These are phyloP conservation scores for Mechanitis messenoides DNA, from an alignment of 2,888 invertebrate species.

Conservation along the genomic window DNA sequence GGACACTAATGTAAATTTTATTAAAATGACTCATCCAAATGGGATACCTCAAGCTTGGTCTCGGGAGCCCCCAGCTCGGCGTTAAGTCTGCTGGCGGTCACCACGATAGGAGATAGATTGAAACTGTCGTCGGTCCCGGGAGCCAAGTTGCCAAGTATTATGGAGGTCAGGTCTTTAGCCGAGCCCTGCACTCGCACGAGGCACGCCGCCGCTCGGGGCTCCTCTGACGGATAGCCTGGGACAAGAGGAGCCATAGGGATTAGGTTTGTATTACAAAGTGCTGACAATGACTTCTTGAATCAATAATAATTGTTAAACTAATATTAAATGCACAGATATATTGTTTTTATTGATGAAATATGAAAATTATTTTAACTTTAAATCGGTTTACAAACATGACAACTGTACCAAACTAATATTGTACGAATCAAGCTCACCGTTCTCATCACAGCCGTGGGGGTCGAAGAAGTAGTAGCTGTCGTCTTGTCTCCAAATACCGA, in stretches of 20 bases:
- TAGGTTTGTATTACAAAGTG: neutral
- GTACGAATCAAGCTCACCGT: slow-evolving; percentile 49
- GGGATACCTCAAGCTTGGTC: slow-evolving; percentile 50
- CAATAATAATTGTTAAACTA: too few relatives aligned
- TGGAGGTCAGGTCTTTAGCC: slow-evolving; percentile 45
- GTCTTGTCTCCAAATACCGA: slow-evolving; percentile 75
- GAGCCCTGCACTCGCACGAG: slow-evolving; percentile 51
- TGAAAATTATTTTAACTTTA: too few relatives aligned
- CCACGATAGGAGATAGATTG: slow-evolving; percentile 58
- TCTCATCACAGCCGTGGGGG: slow-evolving; percentile 76
- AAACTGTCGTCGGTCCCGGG: slow-evolving; percentile 60
- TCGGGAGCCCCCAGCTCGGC: slow-evolving; percentile 57
- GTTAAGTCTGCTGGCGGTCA: slow-evolving; percentile 53
- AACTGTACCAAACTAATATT: too few relatives aligned
- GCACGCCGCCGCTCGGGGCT: slow-evolving; percentile 49
- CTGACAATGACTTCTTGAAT: too few relatives aligned
- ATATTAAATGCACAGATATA: too few relatives aligned
- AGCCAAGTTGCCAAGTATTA: slow-evolving; percentile 53
- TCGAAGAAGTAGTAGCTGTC: slow-evolving; percentile 75
- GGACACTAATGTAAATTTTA: too few relatives aligned
- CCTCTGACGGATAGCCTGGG: slow-evolving; percentile 52
- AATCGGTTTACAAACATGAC: too few relatives aligned
- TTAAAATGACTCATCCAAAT: neutral
- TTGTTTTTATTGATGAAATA: too few relatives aligned
- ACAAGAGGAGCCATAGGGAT: neutral